Conservation (phyloP, 1,140 invertebrate genomes). For the Neotoxoptera formosana region DNA sequence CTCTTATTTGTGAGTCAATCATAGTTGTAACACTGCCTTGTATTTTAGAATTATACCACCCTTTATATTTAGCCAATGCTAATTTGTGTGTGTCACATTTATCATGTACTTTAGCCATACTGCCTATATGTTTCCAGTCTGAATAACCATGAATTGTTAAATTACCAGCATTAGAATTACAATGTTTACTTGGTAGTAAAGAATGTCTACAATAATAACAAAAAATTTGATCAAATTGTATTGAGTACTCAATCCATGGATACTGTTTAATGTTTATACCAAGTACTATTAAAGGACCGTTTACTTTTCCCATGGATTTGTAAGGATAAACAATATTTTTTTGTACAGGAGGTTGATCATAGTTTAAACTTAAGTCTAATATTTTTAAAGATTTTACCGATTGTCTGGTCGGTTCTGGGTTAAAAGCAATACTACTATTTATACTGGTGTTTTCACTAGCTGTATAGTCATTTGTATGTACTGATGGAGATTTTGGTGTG, state of each 20-base stretch:
- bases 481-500: too few species aligned
- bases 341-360: not conserved
- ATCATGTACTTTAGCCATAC: slow-evolving; percentile 29
- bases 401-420: too few species aligned
- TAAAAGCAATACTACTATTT: too few species aligned
- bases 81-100: slow-evolving; percentile 38
- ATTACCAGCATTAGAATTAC: slow-evolving; percentile 5
- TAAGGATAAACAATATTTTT: slow-evolving; percentile 30
- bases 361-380: slow-evolving; percentile 16
- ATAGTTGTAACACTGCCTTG: slow-evolving; percentile 28
- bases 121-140: slow-evolving; percentile 25
- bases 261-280: slow-evolving; percentile 27
- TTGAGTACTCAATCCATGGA: slow-evolving; percentile 13
- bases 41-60: slow-evolving; percentile 16
- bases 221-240: slow-evolving; percentile 13
- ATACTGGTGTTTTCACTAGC: too few species aligned
- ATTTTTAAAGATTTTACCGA: not conserved
- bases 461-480: too few species aligned
- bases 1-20: slow-evolving; percentile 39
- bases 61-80: slow-evolving; percentile 11
- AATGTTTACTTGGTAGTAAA: slow-evolving; percentile 23
- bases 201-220: slow-evolving; percentile 40
- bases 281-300: slow-evolving; percentile 37
- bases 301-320: slow-evolving; percentile 22
- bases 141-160: slow-evolving; percentile 29